A percentile compares a stretch with the other conserved stretches of the same genome.
These are phyloP conservation scores for Hydrozoanthus gracilis DNA, from an alignment of 92 coral and sea anemone genomes.

Conservation along the genomic window DNA sequence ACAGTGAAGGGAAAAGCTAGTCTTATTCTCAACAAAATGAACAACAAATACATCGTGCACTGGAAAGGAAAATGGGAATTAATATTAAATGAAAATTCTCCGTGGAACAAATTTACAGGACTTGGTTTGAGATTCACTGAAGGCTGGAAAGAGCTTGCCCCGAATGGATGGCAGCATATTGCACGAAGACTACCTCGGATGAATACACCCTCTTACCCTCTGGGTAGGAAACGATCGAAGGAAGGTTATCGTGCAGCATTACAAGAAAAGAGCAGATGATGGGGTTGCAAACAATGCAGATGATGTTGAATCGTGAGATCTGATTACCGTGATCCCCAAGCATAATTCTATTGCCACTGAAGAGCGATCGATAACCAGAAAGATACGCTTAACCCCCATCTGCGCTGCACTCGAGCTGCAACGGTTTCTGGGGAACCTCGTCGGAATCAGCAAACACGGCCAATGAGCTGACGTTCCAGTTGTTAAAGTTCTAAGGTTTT, in stretches of 20 bases:
- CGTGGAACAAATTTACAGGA: conserved; percentile 4
- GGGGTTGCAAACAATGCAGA: not conserved
- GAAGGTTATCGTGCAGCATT: not conserved
- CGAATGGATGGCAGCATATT: conserved; percentile 35
- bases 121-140: conserved; percentile 42
- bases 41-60: conserved; percentile 28
- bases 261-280: conserved; percentile 26
- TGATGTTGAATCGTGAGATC: not conserved
- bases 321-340: conserved; percentile 49
- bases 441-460: conserved; percentile 66
- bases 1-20: conserved; percentile 10
- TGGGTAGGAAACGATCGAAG: conserved; percentile 43
- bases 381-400: conserved; percentile 52
- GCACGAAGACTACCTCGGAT: conserved; percentile 39
- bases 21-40: not conserved
- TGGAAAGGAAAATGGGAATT: conserved; percentile 51
- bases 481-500: conserved; percentile 62
- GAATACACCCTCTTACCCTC: conserved; percentile 30
- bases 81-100: conserved; percentile 11
- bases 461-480: conserved; percentile 47
- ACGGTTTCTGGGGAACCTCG: conserved; percentile 59
- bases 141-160: conserved; percentile 38
- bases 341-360: conserved; percentile 44
- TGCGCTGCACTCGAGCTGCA: conserved; percentile 57
- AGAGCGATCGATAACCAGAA: conserved; percentile 22